Evolutionary conservation across 2,797 vertebrate species (phyloP), one percentile per base, ranked within the genome.

Genomic region (Atherinosoma microstoma): DNA sequence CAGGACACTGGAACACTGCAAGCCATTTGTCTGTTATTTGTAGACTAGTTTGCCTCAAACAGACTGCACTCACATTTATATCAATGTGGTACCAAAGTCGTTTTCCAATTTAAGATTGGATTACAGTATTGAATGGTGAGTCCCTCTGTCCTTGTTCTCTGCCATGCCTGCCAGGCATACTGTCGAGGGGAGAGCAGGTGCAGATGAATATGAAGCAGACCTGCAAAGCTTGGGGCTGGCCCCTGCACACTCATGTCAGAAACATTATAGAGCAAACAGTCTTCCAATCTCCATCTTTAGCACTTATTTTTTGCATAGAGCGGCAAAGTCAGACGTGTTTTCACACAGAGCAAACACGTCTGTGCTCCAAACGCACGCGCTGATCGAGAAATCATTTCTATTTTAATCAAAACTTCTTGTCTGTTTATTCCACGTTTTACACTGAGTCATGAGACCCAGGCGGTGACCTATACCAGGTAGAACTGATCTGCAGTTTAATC

Each of bases 141-240:
- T 4, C 49, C 35, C 70, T 67, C 66, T 60, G 79, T 71, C 76
- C 79, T 89, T 90, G 82, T 73, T 82, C 72, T 83, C 57, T 47
- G 13, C 38, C 3, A 24, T 62, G 79, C 68, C 79, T 84, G 77
- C 70, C 64, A 79, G 78, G 69, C 63, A 70, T 74, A 87, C 75
- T 83, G 79, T 75, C 73, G 64, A 87, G 24, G 24, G 85, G 60
- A 72, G 76, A 87, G 78, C 88, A 91, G 88, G 84, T 92, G 88
- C 86, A 83, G 78, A 90, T 92, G 89, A 92, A 93, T 87, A 91
- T 91, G 85, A 91, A 90, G 84, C 82, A 86, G 86, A 78, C 78
- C 58, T 20, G 70, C 64, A 53, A 32, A 66, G 80, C 88, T 84
- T 84, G 63, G 75, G 67, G 45, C 59, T 30, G 36, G 61, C 42